phyloP scores from a whole-genome alignment of 2,797 vertebrate genomes.

The Gymnoscopelus microlampas region DNA sequence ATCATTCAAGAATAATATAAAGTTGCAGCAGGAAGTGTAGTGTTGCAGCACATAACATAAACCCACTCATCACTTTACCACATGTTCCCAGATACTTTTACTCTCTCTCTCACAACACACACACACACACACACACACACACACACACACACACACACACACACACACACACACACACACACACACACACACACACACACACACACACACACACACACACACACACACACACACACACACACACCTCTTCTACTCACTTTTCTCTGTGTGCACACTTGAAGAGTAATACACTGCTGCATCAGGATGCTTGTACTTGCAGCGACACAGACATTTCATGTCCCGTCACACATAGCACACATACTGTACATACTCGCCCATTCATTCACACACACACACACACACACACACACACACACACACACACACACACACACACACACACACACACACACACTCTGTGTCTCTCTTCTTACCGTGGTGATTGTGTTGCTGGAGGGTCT shows the following conservation, averaged over 20 bases:
- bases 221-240: too few species aligned
- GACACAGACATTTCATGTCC: too few species aligned
- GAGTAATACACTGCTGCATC: not conserved
- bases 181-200: not conserved
- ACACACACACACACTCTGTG: not conserved
- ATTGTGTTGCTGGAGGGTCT: slow-evolving; percentile 88
- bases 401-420: slow-evolving; percentile 11
- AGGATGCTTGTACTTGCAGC: too few species aligned
- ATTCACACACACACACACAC: slow-evolving; percentile 11
- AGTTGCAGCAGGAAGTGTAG: slow-evolving; percentile 12
- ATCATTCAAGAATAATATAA: slow-evolving; percentile 5
- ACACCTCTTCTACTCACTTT: too few species aligned
- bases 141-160: not conserved
- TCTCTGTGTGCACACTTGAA: too few species aligned
- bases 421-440: slow-evolving; percentile 17
- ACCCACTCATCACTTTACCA: slow-evolving; percentile 31
- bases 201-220: too few species aligned
- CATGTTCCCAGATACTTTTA: slow-evolving; percentile 26
- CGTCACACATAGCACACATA: too few species aligned
- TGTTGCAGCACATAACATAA: not conserved
- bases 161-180: slow-evolving; percentile 10
- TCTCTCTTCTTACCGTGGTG: slow-evolving; percentile 70
- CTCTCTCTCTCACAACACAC: slow-evolving; percentile 6
- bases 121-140: slow-evolving; percentile 1
- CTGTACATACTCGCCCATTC: not conserved